Base-by-base conservation (phyloP, 2,888 invertebrate species). In the Eurytoma adleriae region DNA sequence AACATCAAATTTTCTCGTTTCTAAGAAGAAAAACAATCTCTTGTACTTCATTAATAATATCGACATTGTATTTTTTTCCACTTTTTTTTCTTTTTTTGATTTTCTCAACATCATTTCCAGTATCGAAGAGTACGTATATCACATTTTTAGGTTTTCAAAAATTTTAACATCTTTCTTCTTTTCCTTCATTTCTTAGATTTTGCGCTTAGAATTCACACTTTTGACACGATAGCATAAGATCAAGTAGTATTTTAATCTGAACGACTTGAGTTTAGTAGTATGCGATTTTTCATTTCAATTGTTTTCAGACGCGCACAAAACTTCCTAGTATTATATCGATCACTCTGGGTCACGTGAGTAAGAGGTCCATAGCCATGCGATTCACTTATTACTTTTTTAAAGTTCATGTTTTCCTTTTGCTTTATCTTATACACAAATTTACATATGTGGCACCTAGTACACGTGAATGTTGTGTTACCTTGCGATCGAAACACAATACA, bases 401-500 rank as follows among this genome's bases (percentile, higher is more conserved):
- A 69, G 69, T 78, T 56, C 64, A n/a, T 80, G 40, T 10, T 40
- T 78, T 75, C 67, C 27, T 52, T 82, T 75, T 54, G 59, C 54
- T 64, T 79, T 79, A 62, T 68, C 80, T 74, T 83, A 76, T 80
- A 82, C 83, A 81, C 79, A 81, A 83, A 83, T 83, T 79, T 81
- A 83, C 81, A 83, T 81, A 72, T 71, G 81, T 82, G 79, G 83
- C 79, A 83, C 67, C 76, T 72, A 73, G 79, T 85, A 86, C 78
- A 78, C 68, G 82, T 82, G 24, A 72, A 76, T 70, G 16, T 54
- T 54, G 54, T 54, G 40, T 66, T 48, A 48, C 20, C 56, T 72
- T 67, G 59, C 73, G 16, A 73, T 78, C 57, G 64, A 64, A 74
- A 77, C 78, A 74, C 57, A 59, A 67, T 54, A 64, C 62, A 61